Evolutionary conservation across 2,888 invertebrate species (phyloP), one percentile per base, ranked within the genome.

Genomic region (Rhabditoides inermis): DNA sequence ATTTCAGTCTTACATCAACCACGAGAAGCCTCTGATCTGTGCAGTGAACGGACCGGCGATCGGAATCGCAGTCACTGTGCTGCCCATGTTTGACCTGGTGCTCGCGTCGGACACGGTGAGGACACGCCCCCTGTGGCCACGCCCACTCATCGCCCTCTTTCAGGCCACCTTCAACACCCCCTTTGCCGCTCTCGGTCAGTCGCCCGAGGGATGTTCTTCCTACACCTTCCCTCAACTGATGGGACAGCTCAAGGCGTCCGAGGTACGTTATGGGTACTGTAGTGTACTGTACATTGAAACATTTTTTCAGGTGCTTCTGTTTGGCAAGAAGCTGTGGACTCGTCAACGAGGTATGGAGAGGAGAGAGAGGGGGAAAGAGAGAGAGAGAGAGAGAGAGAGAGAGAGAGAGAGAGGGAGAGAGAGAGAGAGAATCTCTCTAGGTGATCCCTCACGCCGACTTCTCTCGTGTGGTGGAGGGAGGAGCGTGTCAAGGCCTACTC

Each of bases 1-100:
- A n/a, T 49, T 45, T 6, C 48, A 64, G 54, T 82, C 87, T 0
- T 85, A 90, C 65, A 88, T 91, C 60, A 84, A 85, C 63, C 90
- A 88, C 77, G 87, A 88, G 0, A 98, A 95, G 79, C 79, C 90
- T 32, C 77, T 95, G 40, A 82, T 94, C 59, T 87, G 86, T 15
- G 80, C 91, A 53, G 85, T 94, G 0, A 92, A 95, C 82, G 95
- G 95, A 1, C 91, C 91, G 39, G 89, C 90, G 15, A 84, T 94
- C 65, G 95, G 95, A 26, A 85, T 95, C 65, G 85, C 86, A 39
- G 86, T 85, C 2, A 94, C 94, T 0, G 84, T 86, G 10, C 80
- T 89, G 47, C 86, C 85, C 0, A 81, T 94, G 1, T 90, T 86
- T 80, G 94, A 95, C 81, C 81, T 88, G 53, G 85, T 90, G 6